Evolutionary conservation across 2,888 invertebrate species (phyloP), one percentile per base, ranked within the genome.

Genomic region (Leptinotarsa juncta): DNA sequence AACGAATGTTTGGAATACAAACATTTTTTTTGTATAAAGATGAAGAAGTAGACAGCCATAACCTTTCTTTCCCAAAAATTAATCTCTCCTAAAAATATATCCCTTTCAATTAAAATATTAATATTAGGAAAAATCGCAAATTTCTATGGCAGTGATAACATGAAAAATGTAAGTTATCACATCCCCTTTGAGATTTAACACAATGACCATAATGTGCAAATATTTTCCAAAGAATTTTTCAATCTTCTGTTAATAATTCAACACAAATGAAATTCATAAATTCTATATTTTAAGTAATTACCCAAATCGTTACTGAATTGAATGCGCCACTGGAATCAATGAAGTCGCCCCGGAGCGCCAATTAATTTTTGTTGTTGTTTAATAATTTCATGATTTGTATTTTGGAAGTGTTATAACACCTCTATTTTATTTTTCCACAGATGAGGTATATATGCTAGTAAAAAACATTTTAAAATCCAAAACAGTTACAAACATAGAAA

Each of bases 161-260:
- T 42, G 10, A 7, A 42, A 42, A 42, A 42, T 42, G 42, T 42
- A 42, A 42, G 42, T 42, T 42, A 42, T 42, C 10, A 42, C 42
- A 12, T 10, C 10, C 42, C 42, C 42, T 42, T 42, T 42, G 42
- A 42, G 42, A 42, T 10, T 12, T 10, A 2, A 42, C 10, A 42
- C 42, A 42, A 42, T 42, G 42, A 42, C 42, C 42, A 42, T 42
- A 18, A 53, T 48, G 55, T 68, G 51, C 26, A 68, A 51, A 42
- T 42, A 42, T 42, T 42, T 42, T 42, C 42, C 10, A 7, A 42
- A 42, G 42, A 42, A 42, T 42, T 15, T 65, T 77, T 70, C 71
- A 74, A 77, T 74, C 74, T 74, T 72, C 67, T 70, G 74, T 74
- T 74, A 77, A 71, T 57, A 66, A 23, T 53, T 68, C 62, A 50